Evolutionary conservation across 2,113 vertebrate genomes (phyloP), one percentile per base, ranked within the genome.

Genomic region (Puntigrus tetrazona): DNA sequence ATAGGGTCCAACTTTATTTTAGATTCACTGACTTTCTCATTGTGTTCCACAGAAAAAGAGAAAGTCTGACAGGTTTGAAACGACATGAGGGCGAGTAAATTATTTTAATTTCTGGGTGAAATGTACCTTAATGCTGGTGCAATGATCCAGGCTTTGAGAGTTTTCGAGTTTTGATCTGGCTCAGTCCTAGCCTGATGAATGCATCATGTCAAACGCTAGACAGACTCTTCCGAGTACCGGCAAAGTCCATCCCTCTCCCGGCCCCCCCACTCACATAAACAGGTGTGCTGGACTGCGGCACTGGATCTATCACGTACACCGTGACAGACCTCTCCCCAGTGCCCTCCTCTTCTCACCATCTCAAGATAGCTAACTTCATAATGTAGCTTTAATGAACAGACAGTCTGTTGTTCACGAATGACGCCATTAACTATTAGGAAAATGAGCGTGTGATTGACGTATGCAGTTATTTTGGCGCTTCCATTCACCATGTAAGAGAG

Each of bases 341-440:
- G 70, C 61, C 36, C 20, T 79, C 34, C n/a, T 45, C 67, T 83
- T 52, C 65, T 55, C 67, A 47, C 57, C 38, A 65, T 59, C 70
- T 86, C 52, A 81, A 84, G 69, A 86, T 74, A 50, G 67, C 82
- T 85, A 67, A 86, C 84, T 69, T 83, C 72, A 83, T 86, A 84
- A 84, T 81, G 47, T 57, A 61, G 84, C 74, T 84, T 65, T 86
- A 85, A 78, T 89, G 78, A 89, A 89, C 47, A 78, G 70, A 36
- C 73, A 73, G 43, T 67, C 72, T 87, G 78, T 61, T 77, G 84
- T 78, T 87, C 52, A 83, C 34, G 2, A 67, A 77, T 14, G 25
- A 45, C 14, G 52, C 9, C 79, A 81, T 69, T 78, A 77, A 80
- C 61, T 13, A 85, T 86, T 78, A 84, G 55, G 63, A 41, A 84